Evolutionary conservation across 2,888 invertebrate genomes (phyloP), one percentile per base, ranked within the genome.

Genomic region (Myopa testacea): DNA sequence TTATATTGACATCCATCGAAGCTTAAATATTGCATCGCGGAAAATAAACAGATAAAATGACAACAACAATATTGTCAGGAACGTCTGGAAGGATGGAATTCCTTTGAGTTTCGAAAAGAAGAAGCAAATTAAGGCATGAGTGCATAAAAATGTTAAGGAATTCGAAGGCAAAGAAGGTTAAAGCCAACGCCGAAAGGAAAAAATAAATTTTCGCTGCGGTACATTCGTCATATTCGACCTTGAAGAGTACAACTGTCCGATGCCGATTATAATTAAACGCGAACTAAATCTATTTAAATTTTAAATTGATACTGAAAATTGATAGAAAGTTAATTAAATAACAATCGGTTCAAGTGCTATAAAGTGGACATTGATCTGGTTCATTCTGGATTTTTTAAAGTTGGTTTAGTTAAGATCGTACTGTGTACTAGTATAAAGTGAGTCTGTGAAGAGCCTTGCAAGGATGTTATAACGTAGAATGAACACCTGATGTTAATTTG

Each of bases 41-140:
- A 45, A 63, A 14, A n/a, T 55, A 55, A 55, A 60, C 67, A 73
- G n/a, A 45, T 10, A 10, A 73, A 67, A 73, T 55, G 45, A 69
- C 34, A 19, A 69, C 37, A 38, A 62, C 62, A 62, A 60, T 45
- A 63, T 16, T 40, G 40, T 45, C 60, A 74, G 52, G 74, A 68
- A 69, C 26, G 69, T 78, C 78, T 74, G 69, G 78, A 73, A 73
- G 26, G 26, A 26, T 73, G 60, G 26, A 40, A 70, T 70, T 52
- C 60, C 58, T 68, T 76, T 67, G 70, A 50, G 37, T 4, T 12
- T 50, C 50, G n/a, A 60, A 19, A 72, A 60, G 19, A 60, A 58
- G 60, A 55, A 58, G 34, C 5, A 71, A 52, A 62, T 72, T 1
- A 7, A 6, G 10, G n/a, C 14, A 63, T 73, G 62, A 40, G n/a